Base-by-base conservation (phyloP, 1,140 invertebrate species). In the Bilobella aurantiaca region DNA sequence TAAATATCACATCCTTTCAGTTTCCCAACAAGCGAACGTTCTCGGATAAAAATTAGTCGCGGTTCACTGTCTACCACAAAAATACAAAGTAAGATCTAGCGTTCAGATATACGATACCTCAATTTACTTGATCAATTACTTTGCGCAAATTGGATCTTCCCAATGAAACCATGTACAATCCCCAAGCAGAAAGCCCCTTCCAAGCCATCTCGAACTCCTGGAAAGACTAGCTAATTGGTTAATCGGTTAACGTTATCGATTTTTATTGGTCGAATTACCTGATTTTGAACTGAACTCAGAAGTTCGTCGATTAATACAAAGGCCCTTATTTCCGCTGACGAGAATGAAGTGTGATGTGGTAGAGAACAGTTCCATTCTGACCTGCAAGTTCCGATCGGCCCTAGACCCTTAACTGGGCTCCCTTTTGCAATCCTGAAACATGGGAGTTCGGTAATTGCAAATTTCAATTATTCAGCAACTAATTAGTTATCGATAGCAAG, bases 161-260 rank as follows among this genome's bases (percentile, higher is more conserved):
- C 93, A 70, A 96, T 82, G 64, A 95, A 86, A 16, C 91, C 92
- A 78, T 91, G 86, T 66, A 91, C 88, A 60, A 89, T 81, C 2
- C 93, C 93, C 67, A 96, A 80, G 76, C 92, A 95, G 76, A 90
- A 16, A 0, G 63, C 49, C 14, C 31, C 57, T 12, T 56, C 23
- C 18, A 28, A 27, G 8, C 31, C 61, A 47, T 23, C 49, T 14
- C 61, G 30, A 1, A 23, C 58, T 57, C 18, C 21, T 63, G 5
- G 62, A 59, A 63, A 58, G 2, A 21, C n/a, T 47, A 46, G 30
- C 23, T 60, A 34, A 60, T 25, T 12, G 5, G 8, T 42, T 42
- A 8, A 42, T 42, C 37, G n/a, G 37, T 42, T 8, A 42, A 42
- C n/a, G n/a, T 42, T 42, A n/a, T n/a, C n/a, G n/a, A n/a, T n/a